phyloP scores from a whole-genome alignment of 2,888 invertebrate genomes.

The Lasioglossum pauxillum region DNA sequence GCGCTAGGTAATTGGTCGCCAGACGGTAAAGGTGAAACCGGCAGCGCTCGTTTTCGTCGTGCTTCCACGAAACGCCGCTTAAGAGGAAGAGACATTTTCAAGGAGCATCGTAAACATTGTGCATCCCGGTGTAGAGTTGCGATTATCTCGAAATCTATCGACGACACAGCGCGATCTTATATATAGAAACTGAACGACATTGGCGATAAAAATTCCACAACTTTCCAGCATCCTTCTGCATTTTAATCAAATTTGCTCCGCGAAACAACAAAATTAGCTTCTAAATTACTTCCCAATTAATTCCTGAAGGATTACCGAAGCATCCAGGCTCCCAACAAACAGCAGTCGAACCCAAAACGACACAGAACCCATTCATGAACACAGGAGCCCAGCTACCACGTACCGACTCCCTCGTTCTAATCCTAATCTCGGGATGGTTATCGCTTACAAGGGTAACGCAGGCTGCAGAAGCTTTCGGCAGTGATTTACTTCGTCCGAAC shows the following conservation, averaged over 20 bases:
- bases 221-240: too few relatives aligned
- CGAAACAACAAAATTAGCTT: not conserved
- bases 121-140: not conserved
- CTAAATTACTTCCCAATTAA: not conserved
- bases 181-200: not conserved
- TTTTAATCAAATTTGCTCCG: too few relatives aligned
- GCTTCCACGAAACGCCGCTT: constrained; percentile 34
- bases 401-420: not conserved
- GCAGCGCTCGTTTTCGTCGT: constrained; percentile 15
- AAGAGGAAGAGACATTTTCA: not conserved
- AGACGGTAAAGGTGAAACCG: constrained; percentile 33
- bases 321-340: not conserved
- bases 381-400: not conserved
- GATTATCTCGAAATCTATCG: not conserved
- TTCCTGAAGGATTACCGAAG: not conserved
- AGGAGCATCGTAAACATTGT: not conserved
- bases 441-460: not conserved
- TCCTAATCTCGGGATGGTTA: constrained; percentile 2
- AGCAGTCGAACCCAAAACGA: not conserved
- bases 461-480: not conserved
- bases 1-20: constrained; percentile 41
- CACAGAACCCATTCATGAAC: not conserved
- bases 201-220: too few relatives aligned
- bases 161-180: not conserved
- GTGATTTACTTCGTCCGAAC: not conserved